Evolutionary conservation across 2,888 invertebrate genomes (phyloP).

Genomic region (Argynnis bischoffii): DNA sequence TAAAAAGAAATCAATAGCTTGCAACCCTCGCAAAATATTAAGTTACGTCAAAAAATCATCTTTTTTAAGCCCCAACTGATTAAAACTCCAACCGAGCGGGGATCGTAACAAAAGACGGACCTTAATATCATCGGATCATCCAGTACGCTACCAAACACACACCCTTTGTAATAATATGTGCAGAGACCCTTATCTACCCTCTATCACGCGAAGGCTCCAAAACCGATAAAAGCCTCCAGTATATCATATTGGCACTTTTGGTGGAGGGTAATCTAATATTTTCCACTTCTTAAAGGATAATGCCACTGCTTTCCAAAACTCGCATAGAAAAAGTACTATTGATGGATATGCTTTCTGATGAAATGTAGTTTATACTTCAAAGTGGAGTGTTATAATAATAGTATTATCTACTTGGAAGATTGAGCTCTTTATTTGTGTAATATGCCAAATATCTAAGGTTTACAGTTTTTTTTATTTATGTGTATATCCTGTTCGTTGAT

Average conservation of each 20-base stretch:
- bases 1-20: slow-evolving; percentile 9
- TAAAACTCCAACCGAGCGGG: slow-evolving; percentile 48
- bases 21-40: slow-evolving; percentile 24
- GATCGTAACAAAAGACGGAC: slow-evolving; percentile 41
- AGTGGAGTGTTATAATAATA: slow-evolving; percentile 1
- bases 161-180: slow-evolving; percentile 74
- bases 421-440: neutral
- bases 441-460: neutral
- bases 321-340: slow-evolving; percentile 47
- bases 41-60: slow-evolving; percentile 27
- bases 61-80: slow-evolving; percentile 50
- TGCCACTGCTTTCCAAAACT: slow-evolving; percentile 46
- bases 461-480: neutral
- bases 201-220: slow-evolving; percentile 45
- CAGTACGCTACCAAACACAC: slow-evolving; percentile 74
- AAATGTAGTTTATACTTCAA: neutral
- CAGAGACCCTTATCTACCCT: slow-evolving; percentile 71
- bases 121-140: slow-evolving; percentile 65
- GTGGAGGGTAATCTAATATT: slow-evolving; percentile 66
- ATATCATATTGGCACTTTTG: slow-evolving; percentile 79
- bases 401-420: neutral
- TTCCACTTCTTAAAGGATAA: slow-evolving; percentile 67
- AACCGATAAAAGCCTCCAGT: slow-evolving; percentile 69
- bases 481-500: too few relatives aligned
- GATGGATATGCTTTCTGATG: slow-evolving; percentile 41